Conservation (phyloP, 2,888 invertebrate genomes). For the Drosophila multiciliata region DNA sequence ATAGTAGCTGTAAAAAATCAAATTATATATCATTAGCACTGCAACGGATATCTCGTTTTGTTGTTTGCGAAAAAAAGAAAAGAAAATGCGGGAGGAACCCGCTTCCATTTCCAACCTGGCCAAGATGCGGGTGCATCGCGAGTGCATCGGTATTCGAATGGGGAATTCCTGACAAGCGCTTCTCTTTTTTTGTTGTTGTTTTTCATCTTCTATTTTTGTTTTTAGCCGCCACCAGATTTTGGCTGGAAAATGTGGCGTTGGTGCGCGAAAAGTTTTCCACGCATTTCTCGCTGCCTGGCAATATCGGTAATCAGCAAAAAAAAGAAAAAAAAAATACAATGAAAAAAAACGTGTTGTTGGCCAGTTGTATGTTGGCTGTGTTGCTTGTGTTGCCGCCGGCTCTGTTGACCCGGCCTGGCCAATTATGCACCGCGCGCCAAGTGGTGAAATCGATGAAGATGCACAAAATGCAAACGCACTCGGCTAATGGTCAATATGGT, state of each 20-base stretch:
- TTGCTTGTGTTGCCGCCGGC: conserved; percentile 41
- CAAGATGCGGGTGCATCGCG: conserved; percentile 48
- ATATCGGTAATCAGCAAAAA: conserved; percentile 70
- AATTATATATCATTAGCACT: conserved; percentile 13
- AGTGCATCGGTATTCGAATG: conserved; percentile 45
- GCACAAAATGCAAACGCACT: conserved; percentile 80
- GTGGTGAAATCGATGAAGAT: conserved; percentile 81
- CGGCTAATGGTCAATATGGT: conserved; percentile 80
- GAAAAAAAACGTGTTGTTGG: conserved; percentile 61
- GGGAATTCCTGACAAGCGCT: conserved; percentile 40
- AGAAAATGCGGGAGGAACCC: conserved; percentile 47
- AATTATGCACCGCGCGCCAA: conserved; percentile 78
- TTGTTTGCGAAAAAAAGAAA: not conserved
- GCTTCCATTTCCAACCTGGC: conserved; percentile 32
- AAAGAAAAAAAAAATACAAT: conserved; percentile 7
- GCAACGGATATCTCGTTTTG: not conserved
- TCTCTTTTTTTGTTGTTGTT: not conserved
- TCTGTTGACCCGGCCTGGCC: conserved; percentile 71
- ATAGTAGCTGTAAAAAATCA: conserved; percentile 8
- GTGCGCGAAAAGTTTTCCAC: conserved; percentile 66
- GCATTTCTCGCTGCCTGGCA: conserved; percentile 74
- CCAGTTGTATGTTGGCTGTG: conserved; percentile 27
- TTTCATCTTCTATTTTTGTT: conserved; percentile 12
- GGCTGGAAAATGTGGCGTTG: conserved; percentile 51
- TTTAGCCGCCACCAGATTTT: conserved; percentile 59